These are phyloP conservation scores for Elgonia sp. DNA, from an alignment of 2,888 invertebrate species.

Conservation along the genomic window DNA sequence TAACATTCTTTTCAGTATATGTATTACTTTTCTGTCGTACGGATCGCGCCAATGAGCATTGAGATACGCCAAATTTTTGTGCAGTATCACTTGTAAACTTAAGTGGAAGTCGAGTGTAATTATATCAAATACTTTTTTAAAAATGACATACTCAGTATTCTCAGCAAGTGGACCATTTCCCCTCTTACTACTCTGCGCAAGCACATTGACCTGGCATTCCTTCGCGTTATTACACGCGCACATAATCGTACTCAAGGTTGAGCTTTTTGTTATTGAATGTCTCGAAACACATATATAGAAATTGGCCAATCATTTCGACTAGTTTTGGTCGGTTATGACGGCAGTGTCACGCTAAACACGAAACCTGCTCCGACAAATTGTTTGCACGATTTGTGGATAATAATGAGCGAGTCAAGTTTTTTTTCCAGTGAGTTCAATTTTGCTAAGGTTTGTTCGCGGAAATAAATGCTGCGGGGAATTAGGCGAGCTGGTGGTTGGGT, in stretches of 20 bases:
- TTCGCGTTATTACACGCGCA: slow-evolving; percentile 81
- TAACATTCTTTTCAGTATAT: too few species aligned
- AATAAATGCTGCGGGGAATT: too few species aligned
- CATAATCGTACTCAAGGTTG: slow-evolving; percentile 81
- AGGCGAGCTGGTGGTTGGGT: too few species aligned
- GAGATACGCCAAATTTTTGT: too few species aligned
- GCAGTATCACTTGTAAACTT: too few species aligned
- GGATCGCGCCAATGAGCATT: too few species aligned
- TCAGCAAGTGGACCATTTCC: slow-evolving; percentile 84
- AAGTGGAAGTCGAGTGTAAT: too few species aligned
- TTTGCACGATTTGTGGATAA: slow-evolving; percentile 60
- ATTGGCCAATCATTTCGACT: slow-evolving; percentile 75
- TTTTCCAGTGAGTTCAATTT: slow-evolving; percentile 2
- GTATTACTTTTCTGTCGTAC: too few species aligned
- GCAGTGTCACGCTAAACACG: slow-evolving; percentile 70
- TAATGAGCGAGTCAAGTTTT: slow-evolving; percentile 60
- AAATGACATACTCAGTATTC: slow-evolving; percentile 82
- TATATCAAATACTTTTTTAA: not conserved
- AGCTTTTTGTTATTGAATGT: slow-evolving; percentile 83
- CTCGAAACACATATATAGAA: slow-evolving; percentile 61
- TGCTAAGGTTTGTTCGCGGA: too few species aligned
- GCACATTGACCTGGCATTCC: slow-evolving; percentile 83
- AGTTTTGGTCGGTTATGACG: slow-evolving; percentile 68
- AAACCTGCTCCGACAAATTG: slow-evolving; percentile 58
- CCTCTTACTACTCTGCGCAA: slow-evolving; percentile 78